Evolutionary conservation across 2,888 invertebrate genomes (phyloP).

Genomic region (Xanthorhoe spadicearia): DNA sequence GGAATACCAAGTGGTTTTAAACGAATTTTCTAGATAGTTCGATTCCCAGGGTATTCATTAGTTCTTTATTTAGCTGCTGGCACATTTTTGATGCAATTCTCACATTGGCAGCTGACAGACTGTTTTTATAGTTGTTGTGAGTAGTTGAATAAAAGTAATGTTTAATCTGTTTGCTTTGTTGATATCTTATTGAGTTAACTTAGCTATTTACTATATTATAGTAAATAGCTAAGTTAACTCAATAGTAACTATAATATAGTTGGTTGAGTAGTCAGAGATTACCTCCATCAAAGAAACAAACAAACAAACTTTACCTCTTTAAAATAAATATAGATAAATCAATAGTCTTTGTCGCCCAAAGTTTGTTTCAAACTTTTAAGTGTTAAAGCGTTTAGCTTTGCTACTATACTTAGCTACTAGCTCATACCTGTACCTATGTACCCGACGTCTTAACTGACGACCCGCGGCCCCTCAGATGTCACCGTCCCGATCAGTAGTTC

Average conservation of each 20-base stretch:
- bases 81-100: constrained; percentile 10
- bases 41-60: constrained; percentile 24
- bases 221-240: no score
- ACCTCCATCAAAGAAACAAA: no score
- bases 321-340: no score
- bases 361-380: no score
- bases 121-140: neutral
- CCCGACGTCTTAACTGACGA: constrained; percentile 14
- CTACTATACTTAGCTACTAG: neutral
- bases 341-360: no score
- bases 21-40: constrained; percentile 33
- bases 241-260: no score
- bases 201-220: no score
- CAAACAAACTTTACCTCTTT: no score
- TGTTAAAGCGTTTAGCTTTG: neutral
- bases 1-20: constrained; percentile 33
- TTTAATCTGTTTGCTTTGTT: neutral
- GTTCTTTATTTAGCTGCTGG: constrained; percentile 21
- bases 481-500: constrained; percentile 45
- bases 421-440: neutral
- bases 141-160: neutral
- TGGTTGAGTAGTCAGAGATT: no score
- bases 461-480: constrained; percentile 35
- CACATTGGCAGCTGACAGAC: constrained; percentile 6
- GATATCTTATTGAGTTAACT: no score